A percentile compares a stretch with the other conserved stretches of the same genome.
Evolutionary conservation across 1,140 invertebrate genomes (phyloP).

Genomic region (Brachionus manjavacas): DNA sequence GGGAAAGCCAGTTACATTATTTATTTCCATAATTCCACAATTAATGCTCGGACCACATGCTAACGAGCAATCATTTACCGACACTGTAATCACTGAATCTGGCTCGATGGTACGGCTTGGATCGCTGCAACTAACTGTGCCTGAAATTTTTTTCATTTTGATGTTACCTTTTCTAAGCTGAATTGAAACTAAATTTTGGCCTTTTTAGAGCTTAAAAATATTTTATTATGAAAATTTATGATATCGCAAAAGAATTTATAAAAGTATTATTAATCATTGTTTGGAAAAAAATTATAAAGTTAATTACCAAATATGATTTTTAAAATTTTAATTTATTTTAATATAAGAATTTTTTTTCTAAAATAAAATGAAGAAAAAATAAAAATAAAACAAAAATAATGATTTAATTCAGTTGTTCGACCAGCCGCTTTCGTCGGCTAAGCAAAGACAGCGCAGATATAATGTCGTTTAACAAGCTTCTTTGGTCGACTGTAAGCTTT

Average conservation of each 20-base stretch:
- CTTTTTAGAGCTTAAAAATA: background rate
- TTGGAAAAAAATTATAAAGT: background rate
- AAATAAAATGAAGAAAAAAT: background rate
- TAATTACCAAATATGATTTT: background rate
- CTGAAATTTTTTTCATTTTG: constrained; percentile 18
- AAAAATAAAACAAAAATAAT: background rate
- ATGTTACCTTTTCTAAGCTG: background rate
- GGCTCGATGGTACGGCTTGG: background rate
- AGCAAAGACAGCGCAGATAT: background rate
- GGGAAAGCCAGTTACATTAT: background rate
- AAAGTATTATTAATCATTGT: background rate
- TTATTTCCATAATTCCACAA: background rate
- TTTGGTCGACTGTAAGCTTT: background rate
- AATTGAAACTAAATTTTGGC: background rate
- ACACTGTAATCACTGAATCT: background rate
- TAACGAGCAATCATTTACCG: background rate
- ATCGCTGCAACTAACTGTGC: background rate
- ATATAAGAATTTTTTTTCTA: background rate
- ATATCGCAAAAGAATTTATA: background rate
- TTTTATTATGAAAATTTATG: constrained; percentile 21
- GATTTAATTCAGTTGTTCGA: background rate
- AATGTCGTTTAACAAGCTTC: constrained; percentile 26
- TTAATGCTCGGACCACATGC: background rate
- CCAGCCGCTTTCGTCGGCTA: background rate
- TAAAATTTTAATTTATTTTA: background rate